phyloP scores from a whole-genome alignment of 2,888 invertebrate genomes.

The Eucriotettix oculatus region DNA sequence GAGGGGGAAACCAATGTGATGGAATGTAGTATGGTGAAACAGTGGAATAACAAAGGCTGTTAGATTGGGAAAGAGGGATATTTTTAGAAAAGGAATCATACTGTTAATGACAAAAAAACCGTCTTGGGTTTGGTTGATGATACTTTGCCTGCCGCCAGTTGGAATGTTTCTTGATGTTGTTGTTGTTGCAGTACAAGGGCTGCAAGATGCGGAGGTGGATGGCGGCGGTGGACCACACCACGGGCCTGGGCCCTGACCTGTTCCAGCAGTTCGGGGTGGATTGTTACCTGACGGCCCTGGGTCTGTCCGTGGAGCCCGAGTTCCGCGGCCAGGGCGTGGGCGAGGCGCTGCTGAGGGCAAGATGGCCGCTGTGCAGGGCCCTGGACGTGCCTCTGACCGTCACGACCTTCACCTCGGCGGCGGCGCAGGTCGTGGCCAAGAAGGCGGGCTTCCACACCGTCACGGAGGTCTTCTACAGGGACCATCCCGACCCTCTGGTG shows the following conservation, averaged over 20 bases:
- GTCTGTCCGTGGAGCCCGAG: conserved; percentile 29
- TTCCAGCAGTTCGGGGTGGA: conserved; percentile 27
- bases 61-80: no score
- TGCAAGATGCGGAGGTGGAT: background rate
- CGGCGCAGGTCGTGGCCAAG: conserved; percentile 6
- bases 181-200: no score
- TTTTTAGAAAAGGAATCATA: no score
- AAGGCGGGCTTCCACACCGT: conserved; percentile 7
- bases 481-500: background rate
- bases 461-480: conserved; percentile 3
- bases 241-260: conserved; percentile 25
- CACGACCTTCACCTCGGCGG: conserved; percentile 7
- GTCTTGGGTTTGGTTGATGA: no score
- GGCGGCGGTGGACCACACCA: background rate
- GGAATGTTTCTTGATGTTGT: no score
- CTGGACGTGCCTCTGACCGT: conserved; percentile 5
- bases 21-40: no score
- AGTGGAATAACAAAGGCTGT: no score
- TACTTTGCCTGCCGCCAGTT: no score
- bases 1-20: no score
- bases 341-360: conserved; percentile 27
- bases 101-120: no score
- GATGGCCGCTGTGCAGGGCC: conserved; percentile 19
- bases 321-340: conserved; percentile 32
- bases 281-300: conserved; percentile 30